Percentiles rank a stretch among this genome's conserved stretches.
Evolutionary conservation across 2,797 vertebrate species (phyloP).

Genomic region (Antennarius maculatus): DNA sequence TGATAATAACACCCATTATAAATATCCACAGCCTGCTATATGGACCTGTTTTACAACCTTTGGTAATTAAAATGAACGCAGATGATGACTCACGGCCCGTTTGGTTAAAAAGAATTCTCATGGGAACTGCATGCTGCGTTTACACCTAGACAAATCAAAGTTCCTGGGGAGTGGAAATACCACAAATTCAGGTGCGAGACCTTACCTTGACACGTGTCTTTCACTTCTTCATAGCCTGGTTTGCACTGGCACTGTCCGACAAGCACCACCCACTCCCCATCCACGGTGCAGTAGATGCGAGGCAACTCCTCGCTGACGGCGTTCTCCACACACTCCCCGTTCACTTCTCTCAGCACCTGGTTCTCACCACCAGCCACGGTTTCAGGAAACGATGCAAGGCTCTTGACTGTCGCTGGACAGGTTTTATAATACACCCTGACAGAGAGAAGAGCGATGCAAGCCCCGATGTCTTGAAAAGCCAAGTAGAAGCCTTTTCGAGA

Average conservation of each 20-base stretch:
- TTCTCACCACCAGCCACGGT: slow-evolving; percentile 89
- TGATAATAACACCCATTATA: slow-evolving; percentile 63
- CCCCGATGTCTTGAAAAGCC: slow-evolving; percentile 96
- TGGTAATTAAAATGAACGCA: slow-evolving; percentile 33
- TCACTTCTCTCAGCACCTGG: slow-evolving; percentile 85
- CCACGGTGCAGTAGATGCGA: slow-evolving; percentile 88
- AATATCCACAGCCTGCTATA: slow-evolving; percentile 42
- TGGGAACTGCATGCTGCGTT: slow-evolving; percentile 17
- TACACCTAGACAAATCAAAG: slow-evolving; percentile 9
- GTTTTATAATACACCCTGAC: slow-evolving; percentile 94
- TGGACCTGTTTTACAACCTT: slow-evolving; percentile 42
- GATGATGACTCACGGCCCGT: slow-evolving; percentile 20
- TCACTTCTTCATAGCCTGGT: slow-evolving; percentile 83
- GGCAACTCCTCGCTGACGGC: slow-evolving; percentile 83
- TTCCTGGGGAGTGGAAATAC: slow-evolving; percentile 23
- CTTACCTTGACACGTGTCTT: slow-evolving; percentile 88
- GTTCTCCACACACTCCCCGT: slow-evolving; percentile 86
- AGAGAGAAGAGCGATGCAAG: slow-evolving; percentile 90
- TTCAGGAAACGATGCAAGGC: slow-evolving; percentile 88
- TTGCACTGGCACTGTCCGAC: slow-evolving; percentile 91
- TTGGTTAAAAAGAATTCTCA: not conserved
- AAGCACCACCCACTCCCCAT: slow-evolving; percentile 93
- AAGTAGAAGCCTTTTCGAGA: slow-evolving; percentile 92
- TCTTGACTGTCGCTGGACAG: slow-evolving; percentile 85
- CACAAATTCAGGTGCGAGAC: slow-evolving; percentile 2